These are phyloP conservation scores for Eremophila alpestris DNA, from an alignment of 2,797 vertebrate species.

Conservation along the genomic window DNA sequence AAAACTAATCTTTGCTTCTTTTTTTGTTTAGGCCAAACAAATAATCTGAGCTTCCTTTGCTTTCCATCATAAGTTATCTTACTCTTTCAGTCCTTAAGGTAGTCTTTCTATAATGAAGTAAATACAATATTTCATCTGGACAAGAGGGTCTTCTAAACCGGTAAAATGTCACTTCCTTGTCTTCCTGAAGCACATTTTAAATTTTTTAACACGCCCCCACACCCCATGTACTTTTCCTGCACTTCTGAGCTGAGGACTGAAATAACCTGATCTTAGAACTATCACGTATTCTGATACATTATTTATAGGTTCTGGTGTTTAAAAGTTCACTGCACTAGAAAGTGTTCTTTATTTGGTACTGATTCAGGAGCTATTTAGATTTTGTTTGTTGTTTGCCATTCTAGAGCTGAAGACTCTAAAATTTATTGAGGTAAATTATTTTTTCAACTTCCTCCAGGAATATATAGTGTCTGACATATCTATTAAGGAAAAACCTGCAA, in stretches of 20 bases:
- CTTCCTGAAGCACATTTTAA: neutral
- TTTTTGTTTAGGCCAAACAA: neutral
- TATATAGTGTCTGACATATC: neutral
- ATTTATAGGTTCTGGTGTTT: neutral
- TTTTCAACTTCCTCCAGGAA: neutral
- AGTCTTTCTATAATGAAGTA: slow-evolving; percentile 5
- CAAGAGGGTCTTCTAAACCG: neutral
- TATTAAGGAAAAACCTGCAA: neutral
- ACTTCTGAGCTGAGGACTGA: neutral
- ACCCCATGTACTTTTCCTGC: neutral
- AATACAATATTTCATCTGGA: neutral
- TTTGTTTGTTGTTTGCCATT: neutral
- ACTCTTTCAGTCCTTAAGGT: neutral
- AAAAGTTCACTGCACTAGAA: neutral
- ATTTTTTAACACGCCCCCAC: neutral
- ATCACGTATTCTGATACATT: neutral
- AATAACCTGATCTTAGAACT: neutral
- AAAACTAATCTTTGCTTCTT: neutral
- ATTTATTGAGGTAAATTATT: neutral
- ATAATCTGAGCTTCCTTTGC: neutral
- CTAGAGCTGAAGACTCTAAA: neutral
- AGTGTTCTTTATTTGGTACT: neutral
- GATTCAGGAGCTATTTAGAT: neutral
- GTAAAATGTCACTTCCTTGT: neutral
- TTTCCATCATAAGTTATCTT: neutral